Base-by-base conservation (phyloP, 2,797 vertebrate species). In the Chloroceryle inda region DNA sequence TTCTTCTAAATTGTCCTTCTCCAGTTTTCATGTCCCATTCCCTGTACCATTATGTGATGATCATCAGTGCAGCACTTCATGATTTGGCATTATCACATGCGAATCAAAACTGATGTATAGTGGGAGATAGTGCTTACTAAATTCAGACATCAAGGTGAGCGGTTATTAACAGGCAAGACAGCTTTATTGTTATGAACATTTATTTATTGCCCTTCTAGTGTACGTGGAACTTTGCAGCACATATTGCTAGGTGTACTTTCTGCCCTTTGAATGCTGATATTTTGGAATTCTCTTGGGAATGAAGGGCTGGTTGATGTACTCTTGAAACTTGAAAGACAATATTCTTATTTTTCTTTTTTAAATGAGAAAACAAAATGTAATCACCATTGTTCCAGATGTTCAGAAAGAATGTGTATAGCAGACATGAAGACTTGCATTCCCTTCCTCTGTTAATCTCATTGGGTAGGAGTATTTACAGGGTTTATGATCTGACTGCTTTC, bases 151-250 rank as follows among this genome's bases (percentile, higher is more conserved):
- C 55, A 92, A 95, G 66, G 72, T 3, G 6, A 91, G 37, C 10
- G 40, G 50, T 79, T 92, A 63, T 86, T 80, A 92, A 50, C 58
- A 73, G 82, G 40, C 55, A 78, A 81, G 73, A 81, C 62, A 88
- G 82, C 44, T 86, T 94, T 90, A 78, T 91, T 94, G 20, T 94
- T 94, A 80, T 86, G 74, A 90, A 91, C 27, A 80, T 94, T 94
- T 95, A 94, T 94, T 94, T 83, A 92, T 86, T 86, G 35, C 44
- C 11, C 31, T 83, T 95, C 63, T 66, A 53, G 17, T 6, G 11
- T 76, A 40, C 11, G 40, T 63, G 52, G 63, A 92, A 55, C 73
- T 91, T 73, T 71, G 87, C 79, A 84, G 74, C 66, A 49, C 23
- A 15, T 66, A 47, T 11, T 78, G 27, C 18, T 91, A 47, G 66